Evolutionary conservation across 2,113 vertebrate genomes (phyloP).

Genomic region (Callorhinus ursinus): DNA sequence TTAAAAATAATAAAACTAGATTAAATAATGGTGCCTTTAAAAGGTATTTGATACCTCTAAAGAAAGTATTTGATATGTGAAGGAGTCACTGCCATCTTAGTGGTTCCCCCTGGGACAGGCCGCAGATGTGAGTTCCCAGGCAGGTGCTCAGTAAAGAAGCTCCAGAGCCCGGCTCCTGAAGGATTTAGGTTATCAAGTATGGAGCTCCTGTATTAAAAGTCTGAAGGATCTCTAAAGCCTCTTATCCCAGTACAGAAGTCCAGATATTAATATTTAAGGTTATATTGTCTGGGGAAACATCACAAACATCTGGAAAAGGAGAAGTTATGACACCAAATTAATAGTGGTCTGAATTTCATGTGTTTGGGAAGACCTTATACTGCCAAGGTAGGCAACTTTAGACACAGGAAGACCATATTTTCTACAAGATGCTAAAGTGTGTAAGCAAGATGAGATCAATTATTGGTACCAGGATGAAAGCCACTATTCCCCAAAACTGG

Average conservation of each 20-base stretch:
- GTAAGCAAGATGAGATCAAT: background rate
- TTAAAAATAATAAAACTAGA: background rate
- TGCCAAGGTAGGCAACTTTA: background rate
- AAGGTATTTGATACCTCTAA: background rate
- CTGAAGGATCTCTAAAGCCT: background rate
- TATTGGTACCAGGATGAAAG: background rate
- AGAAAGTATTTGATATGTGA: background rate
- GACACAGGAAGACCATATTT: background rate
- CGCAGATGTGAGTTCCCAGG: background rate
- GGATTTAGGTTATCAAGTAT: background rate
- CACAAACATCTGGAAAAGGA: background rate
- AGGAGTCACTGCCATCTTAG: background rate
- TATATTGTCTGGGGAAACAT: background rate
- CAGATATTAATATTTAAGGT: background rate
- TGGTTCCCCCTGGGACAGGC: background rate
- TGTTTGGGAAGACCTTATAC: background rate
- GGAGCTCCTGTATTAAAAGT: background rate
- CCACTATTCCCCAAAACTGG: background rate
- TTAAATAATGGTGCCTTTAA: background rate
- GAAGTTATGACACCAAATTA: background rate
- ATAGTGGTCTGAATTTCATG: background rate
- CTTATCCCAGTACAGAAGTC: background rate
- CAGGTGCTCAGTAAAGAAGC: background rate
- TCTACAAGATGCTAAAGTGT: background rate
- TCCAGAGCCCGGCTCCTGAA: background rate